phyloP scores from a whole-genome alignment of 2,797 vertebrate genomes.

The Notoglanidium macrostoma region DNA sequence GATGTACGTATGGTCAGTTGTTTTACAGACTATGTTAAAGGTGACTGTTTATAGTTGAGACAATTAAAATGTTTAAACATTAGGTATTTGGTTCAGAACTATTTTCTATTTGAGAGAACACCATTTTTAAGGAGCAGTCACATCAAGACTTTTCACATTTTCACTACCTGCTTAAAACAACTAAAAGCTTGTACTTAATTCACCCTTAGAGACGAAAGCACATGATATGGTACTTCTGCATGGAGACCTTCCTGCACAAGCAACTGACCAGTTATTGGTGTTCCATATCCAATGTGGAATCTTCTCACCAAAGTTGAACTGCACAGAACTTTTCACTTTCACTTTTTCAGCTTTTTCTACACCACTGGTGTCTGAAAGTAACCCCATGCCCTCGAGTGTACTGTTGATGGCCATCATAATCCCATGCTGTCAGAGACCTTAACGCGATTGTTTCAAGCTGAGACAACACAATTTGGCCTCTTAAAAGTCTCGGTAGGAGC shows the following conservation, averaged over 20 bases:
- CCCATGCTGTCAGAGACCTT: constrained; percentile 48
- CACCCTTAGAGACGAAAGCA: neutral
- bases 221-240: constrained; percentile 4
- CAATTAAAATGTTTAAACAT: neutral
- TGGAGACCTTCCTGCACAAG: neutral
- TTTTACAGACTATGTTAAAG: neutral
- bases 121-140: too few relatives aligned
- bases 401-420: constrained; percentile 55
- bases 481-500: constrained; percentile 33
- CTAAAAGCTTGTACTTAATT: neutral
- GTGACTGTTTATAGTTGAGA: neutral
- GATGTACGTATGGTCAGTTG: neutral
- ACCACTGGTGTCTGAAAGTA: constrained; percentile 43
- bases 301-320: constrained; percentile 34
- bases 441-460: constrained; percentile 48
- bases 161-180: neutral
- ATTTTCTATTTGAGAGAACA: neutral
- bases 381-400: constrained; percentile 42
- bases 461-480: constrained; percentile 34
- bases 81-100: neutral
- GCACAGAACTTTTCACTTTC: neutral
- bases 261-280: constrained; percentile 21
- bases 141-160: neutral
- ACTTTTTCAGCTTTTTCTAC: constrained; percentile 37
- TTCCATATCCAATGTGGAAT: constrained; percentile 30